Evolutionary conservation across 2,113 vertebrate species (phyloP), one percentile per base, ranked within the genome.

Genomic region (Percopsis transmontana): DNA sequence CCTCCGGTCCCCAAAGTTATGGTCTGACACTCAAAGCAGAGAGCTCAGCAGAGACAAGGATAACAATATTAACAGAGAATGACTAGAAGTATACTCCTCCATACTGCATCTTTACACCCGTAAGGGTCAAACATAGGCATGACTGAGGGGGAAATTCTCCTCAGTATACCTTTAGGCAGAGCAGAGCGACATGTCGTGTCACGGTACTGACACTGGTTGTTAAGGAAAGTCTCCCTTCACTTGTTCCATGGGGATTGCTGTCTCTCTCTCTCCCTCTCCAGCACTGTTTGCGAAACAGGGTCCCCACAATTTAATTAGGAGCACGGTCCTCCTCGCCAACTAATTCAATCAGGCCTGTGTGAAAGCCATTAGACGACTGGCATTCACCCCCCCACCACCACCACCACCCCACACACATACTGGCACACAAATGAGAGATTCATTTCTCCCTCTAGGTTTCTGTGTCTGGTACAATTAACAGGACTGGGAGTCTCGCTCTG

Each of bases 291-390:
- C 79, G 77, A 86, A 83, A 85, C 85, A 82, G 73, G 76, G 81
- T 84, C 83, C 81, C 74, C 57, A 66, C 83, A 89, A 92, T 91
- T 91, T 84, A 92, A 92, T 93, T 92, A 91, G 74, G 85, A 76
- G 70, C 74, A 55, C 69, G 58, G 79, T 77, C 83, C 76, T 84
- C 65, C 78, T 83, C 62, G 69, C 76, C 79, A 47, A 72, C 89
- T 92, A 92, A 92, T 92, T 92, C 87, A 91, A 91, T 93, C 87
- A 90, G 71, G 85, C 82, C 81, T 87, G 88, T 90, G 90, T 87
- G 85, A 92, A 91, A 89, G 88, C 90, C 87, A 92, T 91, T 91
- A 91, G 85, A 87, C 79, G 77, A 87, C 88, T 89, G 86, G 88
- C 83, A 85, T 91, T 89, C 66, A 67, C 74, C 81, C 87, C 84